Evolutionary conservation across 2,797 vertebrate genomes (phyloP).

Genomic region (Bradypus variegatus): DNA sequence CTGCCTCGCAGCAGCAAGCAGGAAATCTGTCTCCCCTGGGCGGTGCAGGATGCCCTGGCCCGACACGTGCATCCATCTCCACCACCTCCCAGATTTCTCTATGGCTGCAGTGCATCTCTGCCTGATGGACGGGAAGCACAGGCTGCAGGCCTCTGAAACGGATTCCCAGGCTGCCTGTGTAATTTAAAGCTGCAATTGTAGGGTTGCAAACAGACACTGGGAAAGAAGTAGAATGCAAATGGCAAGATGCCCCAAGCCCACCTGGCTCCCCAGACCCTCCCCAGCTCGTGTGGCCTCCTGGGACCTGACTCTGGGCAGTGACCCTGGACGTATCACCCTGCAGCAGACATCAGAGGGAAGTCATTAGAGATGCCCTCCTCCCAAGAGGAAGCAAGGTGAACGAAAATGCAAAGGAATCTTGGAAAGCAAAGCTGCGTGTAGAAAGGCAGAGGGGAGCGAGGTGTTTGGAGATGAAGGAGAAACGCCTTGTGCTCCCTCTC

Average conservation of each 20-base stretch:
- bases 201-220: rapidly evolving
- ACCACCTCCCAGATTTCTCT: not conserved
- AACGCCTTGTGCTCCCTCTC: rapidly evolving
- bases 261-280: rapidly evolving
- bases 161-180: not conserved
- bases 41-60: rapidly evolving
- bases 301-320: not conserved
- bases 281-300: rapidly evolving
- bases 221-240: not conserved
- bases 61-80: not conserved
- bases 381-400: not conserved
- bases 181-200: rapidly evolving
- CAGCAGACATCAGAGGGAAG: not conserved
- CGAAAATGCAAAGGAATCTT: not conserved
- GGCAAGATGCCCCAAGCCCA: not conserved
- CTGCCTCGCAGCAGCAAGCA: not conserved
- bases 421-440: rapidly evolving
- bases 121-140: not conserved
- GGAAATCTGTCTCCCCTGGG: not conserved
- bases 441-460: not conserved
- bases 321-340: rapidly evolving
- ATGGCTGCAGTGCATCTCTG: not conserved
- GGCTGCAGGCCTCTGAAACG: not conserved
- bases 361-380: not conserved
- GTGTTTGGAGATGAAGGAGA: not conserved